phyloP scores from a whole-genome alignment of 1,140 invertebrate genomes.

The Bombus consobrinus region DNA sequence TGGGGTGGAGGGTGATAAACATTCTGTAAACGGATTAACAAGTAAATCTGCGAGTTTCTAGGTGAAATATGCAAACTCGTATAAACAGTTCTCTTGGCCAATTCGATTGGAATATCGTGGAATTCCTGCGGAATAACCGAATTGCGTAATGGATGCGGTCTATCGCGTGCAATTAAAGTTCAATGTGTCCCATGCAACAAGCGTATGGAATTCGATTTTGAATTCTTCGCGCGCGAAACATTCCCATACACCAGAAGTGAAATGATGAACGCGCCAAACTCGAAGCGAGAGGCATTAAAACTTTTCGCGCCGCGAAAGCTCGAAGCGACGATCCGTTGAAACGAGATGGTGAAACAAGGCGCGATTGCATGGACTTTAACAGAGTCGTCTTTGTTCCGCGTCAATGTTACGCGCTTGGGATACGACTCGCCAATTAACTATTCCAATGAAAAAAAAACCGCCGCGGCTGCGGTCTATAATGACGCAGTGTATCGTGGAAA shows the following conservation, averaged over 20 bases:
- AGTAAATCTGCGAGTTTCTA: conserved; percentile 15
- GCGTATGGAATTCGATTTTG: background rate
- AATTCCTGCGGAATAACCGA: conserved; percentile 33
- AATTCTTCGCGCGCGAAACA: background rate
- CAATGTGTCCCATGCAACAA: background rate
- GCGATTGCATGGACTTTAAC: background rate
- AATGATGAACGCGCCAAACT: background rate
- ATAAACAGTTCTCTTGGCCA: conserved; percentile 9
- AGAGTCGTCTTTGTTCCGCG: conserved; percentile 12
- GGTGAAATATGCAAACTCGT: conserved; percentile 28
- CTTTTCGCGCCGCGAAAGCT: background rate
- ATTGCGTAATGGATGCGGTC: conserved; percentile 30
- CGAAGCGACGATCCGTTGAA: background rate
- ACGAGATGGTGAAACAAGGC: background rate
- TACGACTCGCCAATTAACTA: conserved; percentile 12
- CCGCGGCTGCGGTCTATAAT: background rate
- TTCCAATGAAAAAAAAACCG: conserved; percentile 15
- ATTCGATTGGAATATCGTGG: background rate
- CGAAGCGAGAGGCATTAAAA: background rate
- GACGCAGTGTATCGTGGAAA: background rate
- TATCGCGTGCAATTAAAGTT: conserved; percentile 25
- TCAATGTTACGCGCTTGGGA: background rate
- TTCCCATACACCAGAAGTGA: background rate
- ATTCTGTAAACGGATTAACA: conserved; percentile 35
- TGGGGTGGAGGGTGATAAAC: background rate